Evolutionary conservation across 2,888 invertebrate species (phyloP), one percentile per base, ranked within the genome.

Genomic region (Microplitis manilae): DNA sequence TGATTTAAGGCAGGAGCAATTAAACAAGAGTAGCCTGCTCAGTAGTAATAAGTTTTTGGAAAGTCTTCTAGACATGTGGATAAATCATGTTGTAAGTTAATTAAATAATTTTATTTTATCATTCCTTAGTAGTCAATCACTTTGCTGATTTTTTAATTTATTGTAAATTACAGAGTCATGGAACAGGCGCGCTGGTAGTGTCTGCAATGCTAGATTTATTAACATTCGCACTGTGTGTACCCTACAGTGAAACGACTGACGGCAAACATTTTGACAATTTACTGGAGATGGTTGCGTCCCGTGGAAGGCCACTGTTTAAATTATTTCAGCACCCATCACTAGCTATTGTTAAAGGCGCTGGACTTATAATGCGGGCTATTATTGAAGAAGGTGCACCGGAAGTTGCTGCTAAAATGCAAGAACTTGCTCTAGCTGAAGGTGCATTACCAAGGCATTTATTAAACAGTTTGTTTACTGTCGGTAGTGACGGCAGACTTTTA

Each of bases 241-340:
- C 99, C 5, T 99, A 99, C 91, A 97, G 98, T 87, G 99, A 99
- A 91, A 99, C 99, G 5, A 99, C 99, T 0, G 98, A 98, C 87
- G 97, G 98, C 72, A 96, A 96, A 87, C 97, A 97, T 88, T 98
- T 98, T 90, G 99, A 99, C 90, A 94, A 94, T 83, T 92, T 99
- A 73, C 91, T 99, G 38, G 97, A 97, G 90, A 94, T 99, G 94
- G 98, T 99, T 1, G 97, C 99, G 5, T 94, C 95, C 73, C 93
- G 96, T 82, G 99, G 99, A 6, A 93, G 98, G 76, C 94, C 95
- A 78, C 91, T 99, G 20, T 99, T 98, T 89, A 95, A 96, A 88
- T 91, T 99, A 64, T 98, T 98, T 90, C 91, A 97, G 94, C 98
- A 98, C 92, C 98, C 98, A 1, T 99, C 98, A 4, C 93, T 98